Evolutionary conservation across 2,113 vertebrate genomes (phyloP), one percentile per base, ranked within the genome.

Genomic region (Meleagris gallopavo): DNA sequence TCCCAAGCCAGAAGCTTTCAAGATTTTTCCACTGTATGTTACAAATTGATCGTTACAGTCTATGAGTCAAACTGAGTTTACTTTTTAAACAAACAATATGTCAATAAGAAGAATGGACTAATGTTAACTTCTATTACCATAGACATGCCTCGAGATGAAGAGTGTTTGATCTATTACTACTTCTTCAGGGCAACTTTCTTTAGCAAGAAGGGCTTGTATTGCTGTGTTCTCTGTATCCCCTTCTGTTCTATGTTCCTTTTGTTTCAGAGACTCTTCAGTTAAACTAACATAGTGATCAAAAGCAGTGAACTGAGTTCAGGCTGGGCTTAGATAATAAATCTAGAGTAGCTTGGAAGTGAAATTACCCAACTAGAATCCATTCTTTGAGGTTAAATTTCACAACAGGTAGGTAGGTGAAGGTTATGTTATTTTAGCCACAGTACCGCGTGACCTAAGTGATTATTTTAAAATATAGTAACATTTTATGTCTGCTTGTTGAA

Each of bases 231-330:
- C 29, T 90, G 54, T 91, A 64, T 88, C 77, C 81, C 88, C 81
- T 88, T 93, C 86, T 90, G 66, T 88, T 92, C 67, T 95, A 84
- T 85, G 88, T 83, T 92, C 87, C 62, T 94, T 95, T 87, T 89
- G 72, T 88, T 97, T 95, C 69, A 90, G 92, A 96, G 84, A 60
- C 85, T 95, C 54, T 95, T 96, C 89, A 80, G 86, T 94, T 96
- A 97, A 95, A 95, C 86, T 92, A 96, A 96, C 91, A 90, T 19
- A 89, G 94, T 81, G 90, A 95, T 91, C 93, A 91, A 85, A 96
- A 95, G 66, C 64, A 93, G 85, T 92, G 76, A 89, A 90, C 73
- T 27, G 25, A 96, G 55, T 71, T 92, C 80, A 86, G 84, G 13
- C 70, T 89, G 46, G 4, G 14, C 25, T 83, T 92, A 77, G 76